These are phyloP conservation scores for Zapus hudsonius DNA, from an alignment of 2,113 vertebrate species.

Conservation along the genomic window DNA sequence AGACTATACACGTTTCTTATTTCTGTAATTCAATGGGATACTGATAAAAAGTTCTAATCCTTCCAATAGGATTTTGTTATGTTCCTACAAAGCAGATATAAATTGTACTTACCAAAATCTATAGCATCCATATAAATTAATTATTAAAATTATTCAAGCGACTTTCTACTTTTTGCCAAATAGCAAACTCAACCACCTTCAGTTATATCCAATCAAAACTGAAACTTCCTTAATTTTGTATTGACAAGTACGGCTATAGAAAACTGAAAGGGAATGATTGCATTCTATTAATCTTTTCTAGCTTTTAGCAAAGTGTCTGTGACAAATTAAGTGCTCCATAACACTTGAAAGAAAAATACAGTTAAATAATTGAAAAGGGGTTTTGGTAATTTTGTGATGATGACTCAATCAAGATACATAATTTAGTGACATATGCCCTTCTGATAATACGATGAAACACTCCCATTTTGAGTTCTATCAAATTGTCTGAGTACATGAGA, in stretches of 20 bases:
- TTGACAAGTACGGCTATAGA: background rate
- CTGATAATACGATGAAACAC: background rate
- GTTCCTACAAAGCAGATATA: background rate
- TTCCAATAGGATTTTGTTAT: background rate
- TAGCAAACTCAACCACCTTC: background rate
- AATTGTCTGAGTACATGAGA: background rate
- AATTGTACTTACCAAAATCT: background rate
- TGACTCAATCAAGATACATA: background rate
- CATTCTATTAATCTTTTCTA: background rate
- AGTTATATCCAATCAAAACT: background rate
- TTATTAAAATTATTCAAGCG: background rate
- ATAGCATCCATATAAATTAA: background rate
- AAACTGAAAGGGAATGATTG: background rate
- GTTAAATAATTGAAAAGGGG: background rate
- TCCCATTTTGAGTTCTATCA: background rate
- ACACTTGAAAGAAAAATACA: slow-evolving; percentile 6
- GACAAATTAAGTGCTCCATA: background rate
- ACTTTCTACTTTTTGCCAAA: background rate
- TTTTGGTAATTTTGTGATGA: background rate
- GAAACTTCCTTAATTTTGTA: background rate
- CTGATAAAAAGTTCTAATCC: background rate
- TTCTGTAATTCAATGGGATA: background rate
- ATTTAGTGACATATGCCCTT: background rate
- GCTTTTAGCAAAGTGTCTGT: background rate
- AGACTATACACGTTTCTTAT: background rate